These are phyloP conservation scores for Herpetotheres cachinnans DNA, from an alignment of 2,113 vertebrate species.

Conservation along the genomic window DNA sequence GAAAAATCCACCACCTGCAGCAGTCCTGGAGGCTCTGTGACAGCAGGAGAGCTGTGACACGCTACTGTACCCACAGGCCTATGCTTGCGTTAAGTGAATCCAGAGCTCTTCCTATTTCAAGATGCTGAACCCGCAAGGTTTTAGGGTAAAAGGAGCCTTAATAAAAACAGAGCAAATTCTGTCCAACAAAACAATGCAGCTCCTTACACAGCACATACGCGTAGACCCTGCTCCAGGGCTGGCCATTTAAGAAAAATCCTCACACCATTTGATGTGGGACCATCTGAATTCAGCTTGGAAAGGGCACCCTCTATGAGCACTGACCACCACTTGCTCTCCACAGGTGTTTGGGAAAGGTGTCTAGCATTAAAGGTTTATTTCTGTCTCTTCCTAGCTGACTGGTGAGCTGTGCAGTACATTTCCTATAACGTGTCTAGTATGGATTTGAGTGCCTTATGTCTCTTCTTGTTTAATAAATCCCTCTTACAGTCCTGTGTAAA, in stretches of 20 bases:
- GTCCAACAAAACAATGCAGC: background rate
- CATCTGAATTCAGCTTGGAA: background rate
- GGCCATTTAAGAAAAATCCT: background rate
- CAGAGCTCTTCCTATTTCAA: background rate
- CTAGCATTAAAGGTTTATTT: background rate
- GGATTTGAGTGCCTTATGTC: background rate
- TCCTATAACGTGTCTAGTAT: background rate
- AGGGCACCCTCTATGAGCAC: background rate
- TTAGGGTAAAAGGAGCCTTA: background rate
- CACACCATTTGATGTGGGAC: background rate
- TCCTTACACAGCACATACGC: background rate
- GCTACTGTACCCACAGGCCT: background rate
- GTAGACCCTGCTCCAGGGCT: background rate
- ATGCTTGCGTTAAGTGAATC: background rate
- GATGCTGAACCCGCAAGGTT: background rate
- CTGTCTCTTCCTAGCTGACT: background rate
- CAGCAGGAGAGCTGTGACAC: background rate
- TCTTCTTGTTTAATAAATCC: slow-evolving; percentile 6
- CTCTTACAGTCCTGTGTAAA: background rate
- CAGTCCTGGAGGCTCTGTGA: slow-evolving; percentile 67
- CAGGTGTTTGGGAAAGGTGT: background rate
- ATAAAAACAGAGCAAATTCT: background rate
- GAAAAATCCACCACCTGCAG: slow-evolving; percentile 70
- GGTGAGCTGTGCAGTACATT: background rate
- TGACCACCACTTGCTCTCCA: background rate